Percentiles rank a stretch among this genome's conserved stretches.
Conservation (phyloP, 2,113 vertebrate species). For the Lanius collurio region DNA sequence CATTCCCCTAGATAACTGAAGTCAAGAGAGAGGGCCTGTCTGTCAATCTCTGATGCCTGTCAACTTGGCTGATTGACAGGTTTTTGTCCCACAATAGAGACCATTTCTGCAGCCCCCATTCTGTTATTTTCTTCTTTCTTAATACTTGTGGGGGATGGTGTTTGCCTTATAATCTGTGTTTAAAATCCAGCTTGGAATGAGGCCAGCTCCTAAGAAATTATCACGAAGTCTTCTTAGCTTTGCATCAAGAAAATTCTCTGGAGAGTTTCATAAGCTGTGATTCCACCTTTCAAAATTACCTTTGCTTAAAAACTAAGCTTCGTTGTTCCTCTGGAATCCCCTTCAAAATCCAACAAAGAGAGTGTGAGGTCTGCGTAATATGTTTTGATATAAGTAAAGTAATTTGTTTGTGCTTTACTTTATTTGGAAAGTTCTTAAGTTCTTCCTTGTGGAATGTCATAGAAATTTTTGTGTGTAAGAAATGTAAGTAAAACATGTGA, state of each 20-base stretch:
- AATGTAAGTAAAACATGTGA: neutral
- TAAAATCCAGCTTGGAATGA: constrained; percentile 81
- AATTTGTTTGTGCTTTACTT: constrained; percentile 7
- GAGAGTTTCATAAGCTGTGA: constrained; percentile 76
- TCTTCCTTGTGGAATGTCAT: neutral
- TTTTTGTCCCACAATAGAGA: constrained; percentile 85
- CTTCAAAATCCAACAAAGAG: constrained; percentile 72
- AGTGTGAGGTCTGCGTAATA: constrained; percentile 40
- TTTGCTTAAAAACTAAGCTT: constrained; percentile 75
- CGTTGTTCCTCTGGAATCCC: constrained; percentile 71
- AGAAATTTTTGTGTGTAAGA: constrained; percentile 14
- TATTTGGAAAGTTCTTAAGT: neutral
- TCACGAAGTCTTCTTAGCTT: constrained; percentile 80
- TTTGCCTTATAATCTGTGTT: constrained; percentile 84
- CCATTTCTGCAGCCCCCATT: constrained; percentile 77
- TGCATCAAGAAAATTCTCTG: constrained; percentile 74
- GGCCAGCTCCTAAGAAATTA: constrained; percentile 78
- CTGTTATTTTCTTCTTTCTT: constrained; percentile 78
- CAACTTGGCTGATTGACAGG: constrained; percentile 88
- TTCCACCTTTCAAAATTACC: constrained; percentile 78
- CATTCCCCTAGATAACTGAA: constrained; percentile 87
- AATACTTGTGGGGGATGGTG: constrained; percentile 81
- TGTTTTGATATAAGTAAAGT: constrained; percentile 64
- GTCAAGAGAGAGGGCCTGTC: constrained; percentile 81
- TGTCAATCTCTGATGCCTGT: constrained; percentile 84